Conservation (phyloP, 2,888 invertebrate genomes). For the Brenthis hecate region DNA sequence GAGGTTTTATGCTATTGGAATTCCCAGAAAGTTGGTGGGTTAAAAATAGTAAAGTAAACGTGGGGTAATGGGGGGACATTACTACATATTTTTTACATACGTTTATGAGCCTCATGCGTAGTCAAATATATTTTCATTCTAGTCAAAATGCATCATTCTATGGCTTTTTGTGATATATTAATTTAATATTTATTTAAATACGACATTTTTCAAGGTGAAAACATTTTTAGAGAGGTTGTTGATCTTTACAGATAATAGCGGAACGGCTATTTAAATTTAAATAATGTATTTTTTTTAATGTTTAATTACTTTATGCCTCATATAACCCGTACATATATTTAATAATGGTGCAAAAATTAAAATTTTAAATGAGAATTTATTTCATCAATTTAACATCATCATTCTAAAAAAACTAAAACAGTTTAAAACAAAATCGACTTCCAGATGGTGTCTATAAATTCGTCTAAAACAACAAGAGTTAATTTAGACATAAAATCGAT, state of each 20-base stretch:
- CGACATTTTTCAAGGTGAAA: slow-evolving; percentile 9
- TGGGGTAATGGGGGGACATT: slow-evolving; percentile 7
- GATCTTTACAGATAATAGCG: slow-evolving; percentile 17
- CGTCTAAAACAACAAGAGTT: slow-evolving; percentile 42
- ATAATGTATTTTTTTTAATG: slow-evolving; percentile 2
- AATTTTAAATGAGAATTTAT: background rate
- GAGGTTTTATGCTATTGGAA: slow-evolving; percentile 51
- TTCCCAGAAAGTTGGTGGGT: slow-evolving; percentile 47
- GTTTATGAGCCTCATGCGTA: background rate
- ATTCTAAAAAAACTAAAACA: slow-evolving; percentile 9
- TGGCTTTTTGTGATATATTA: background rate
- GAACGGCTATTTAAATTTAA: background rate
- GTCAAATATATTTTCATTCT: too few relatives aligned
- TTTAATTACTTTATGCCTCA: background rate
- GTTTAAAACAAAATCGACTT: slow-evolving; percentile 23
- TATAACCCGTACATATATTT: slow-evolving; percentile 3
- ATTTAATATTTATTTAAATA: background rate
- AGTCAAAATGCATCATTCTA: too few relatives aligned
- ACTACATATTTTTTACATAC: slow-evolving; percentile 4
- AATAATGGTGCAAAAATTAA: slow-evolving; percentile 4
- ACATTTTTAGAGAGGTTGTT: background rate
- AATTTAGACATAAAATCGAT: slow-evolving; percentile 42
- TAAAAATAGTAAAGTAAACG: slow-evolving; percentile 33
- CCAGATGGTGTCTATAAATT: slow-evolving; percentile 42
- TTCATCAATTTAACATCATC: background rate